Conservation (phyloP, 2,797 vertebrate species). For the Hyperoplus lanceolatus region DNA sequence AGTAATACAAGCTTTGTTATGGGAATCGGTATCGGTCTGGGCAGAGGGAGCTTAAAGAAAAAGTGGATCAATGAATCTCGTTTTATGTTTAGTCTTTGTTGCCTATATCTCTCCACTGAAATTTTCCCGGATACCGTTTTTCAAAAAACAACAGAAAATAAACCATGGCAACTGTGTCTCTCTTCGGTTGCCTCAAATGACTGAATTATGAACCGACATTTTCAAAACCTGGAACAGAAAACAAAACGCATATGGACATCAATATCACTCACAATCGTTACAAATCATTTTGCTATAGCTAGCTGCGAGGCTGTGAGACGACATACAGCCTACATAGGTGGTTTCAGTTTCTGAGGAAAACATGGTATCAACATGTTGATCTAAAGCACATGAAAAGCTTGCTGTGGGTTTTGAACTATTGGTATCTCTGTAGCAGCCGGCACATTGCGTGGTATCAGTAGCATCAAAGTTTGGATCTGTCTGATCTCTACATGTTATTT, state of each 20-base stretch:
- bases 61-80: too few relatives aligned
- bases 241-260: not conserved
- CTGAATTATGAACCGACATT: not conserved
- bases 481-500: slow-evolving; percentile 41
- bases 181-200: not conserved
- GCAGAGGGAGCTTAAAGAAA: too few relatives aligned
- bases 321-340: not conserved
- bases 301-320: not conserved
- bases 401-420: not conserved
- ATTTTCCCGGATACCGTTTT: not conserved
- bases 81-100: too few relatives aligned
- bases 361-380: not conserved
- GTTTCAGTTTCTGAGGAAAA: slow-evolving; percentile 5
- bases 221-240: not conserved
- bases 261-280: slow-evolving; percentile 16
- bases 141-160: not conserved
- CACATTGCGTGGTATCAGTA: slow-evolving; percentile 12
- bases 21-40: too few relatives aligned
- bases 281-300: not conserved
- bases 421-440: not conserved
- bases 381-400: slow-evolving; percentile 16
- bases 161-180: not conserved
- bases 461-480: slow-evolving; percentile 4
- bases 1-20: too few relatives aligned
- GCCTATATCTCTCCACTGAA: not conserved